Percentiles rank a stretch among this genome's conserved stretches.
Evolutionary conservation across 2,888 invertebrate species (phyloP).

Genomic region (Nomada ferruginata): DNA sequence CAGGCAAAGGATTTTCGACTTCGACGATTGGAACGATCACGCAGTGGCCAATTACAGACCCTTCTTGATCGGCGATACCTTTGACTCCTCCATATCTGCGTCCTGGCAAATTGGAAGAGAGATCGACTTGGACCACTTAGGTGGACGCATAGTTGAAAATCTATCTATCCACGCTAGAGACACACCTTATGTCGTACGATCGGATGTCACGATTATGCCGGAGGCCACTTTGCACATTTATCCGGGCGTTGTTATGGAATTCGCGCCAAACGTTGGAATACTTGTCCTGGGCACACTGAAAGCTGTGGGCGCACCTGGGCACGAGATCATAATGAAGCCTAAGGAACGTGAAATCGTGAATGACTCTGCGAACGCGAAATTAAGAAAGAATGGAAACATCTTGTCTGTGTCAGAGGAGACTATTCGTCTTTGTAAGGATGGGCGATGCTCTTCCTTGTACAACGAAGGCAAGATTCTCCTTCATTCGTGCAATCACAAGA

Average conservation of each 20-base stretch:
- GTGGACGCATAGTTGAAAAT: slow-evolving; percentile 90
- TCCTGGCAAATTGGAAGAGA: slow-evolving; percentile 87
- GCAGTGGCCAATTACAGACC: slow-evolving; percentile 96
- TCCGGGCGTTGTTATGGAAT: slow-evolving; percentile 96
- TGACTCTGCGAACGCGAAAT: slow-evolving; percentile 5
- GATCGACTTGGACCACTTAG: slow-evolving; percentile 89
- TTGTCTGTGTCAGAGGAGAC: slow-evolving; percentile 83
- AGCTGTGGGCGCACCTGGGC: slow-evolving; percentile 91
- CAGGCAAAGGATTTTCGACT: slow-evolving; percentile 94
- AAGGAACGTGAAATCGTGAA: slow-evolving; percentile 59
- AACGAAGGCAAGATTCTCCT: slow-evolving; percentile 83
- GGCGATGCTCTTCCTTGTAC: slow-evolving; percentile 87
- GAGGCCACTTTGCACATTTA: slow-evolving; percentile 93
- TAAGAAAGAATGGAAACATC: slow-evolving; percentile 49
- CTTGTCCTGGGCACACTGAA: slow-evolving; percentile 95
- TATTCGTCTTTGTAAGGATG: slow-evolving; percentile 92
- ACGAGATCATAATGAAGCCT: slow-evolving; percentile 92
- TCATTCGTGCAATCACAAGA: no score
- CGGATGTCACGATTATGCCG: slow-evolving; percentile 99
- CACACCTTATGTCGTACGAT: slow-evolving; percentile 91
- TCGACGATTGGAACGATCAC: slow-evolving; percentile 99
- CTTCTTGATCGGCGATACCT: slow-evolving; percentile 91
- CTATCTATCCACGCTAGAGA: slow-evolving; percentile 87
- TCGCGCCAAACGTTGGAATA: slow-evolving; percentile 97
- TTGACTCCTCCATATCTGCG: slow-evolving; percentile 91